These are phyloP conservation scores for Acestrorhynchus altus DNA, from an alignment of 2,797 vertebrate species.

Conservation along the genomic window DNA sequence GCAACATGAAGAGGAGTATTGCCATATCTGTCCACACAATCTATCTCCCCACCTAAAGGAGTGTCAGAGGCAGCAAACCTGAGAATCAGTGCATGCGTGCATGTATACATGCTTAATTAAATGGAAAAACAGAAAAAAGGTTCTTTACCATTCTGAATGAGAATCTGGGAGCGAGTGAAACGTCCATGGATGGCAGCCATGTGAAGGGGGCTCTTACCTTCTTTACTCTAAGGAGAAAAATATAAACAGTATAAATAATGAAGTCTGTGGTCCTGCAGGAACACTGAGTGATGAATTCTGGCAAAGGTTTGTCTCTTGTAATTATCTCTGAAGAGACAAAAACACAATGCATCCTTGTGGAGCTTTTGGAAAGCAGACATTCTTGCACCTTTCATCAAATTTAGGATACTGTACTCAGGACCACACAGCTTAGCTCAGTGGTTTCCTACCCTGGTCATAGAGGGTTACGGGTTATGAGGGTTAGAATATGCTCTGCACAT, in stretches of 20 bases:
- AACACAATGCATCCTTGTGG: too few species aligned
- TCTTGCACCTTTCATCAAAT: too few species aligned
- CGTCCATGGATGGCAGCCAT: conserved; percentile 99
- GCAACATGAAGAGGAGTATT: conserved; percentile 99
- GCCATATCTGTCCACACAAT: conserved; percentile 97
- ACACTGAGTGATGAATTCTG: neutral
- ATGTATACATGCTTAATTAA: neutral
- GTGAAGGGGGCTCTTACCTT: conserved; percentile 98
- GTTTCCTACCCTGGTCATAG: too few species aligned
- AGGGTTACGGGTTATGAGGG: too few species aligned
- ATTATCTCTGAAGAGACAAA: neutral
- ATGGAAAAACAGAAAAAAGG: neutral
- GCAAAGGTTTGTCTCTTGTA: neutral
- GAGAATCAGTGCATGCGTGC: neutral
- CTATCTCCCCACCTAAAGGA: conserved; percentile 91
- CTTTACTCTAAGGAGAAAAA: conserved; percentile 85
- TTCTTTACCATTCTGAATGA: conserved; percentile 93
- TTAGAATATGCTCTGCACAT: too few species aligned
- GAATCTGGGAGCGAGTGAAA: conserved; percentile 98
- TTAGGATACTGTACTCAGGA: too few species aligned
- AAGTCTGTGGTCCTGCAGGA: neutral
- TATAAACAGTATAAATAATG: conserved; percentile 6
- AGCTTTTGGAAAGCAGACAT: too few species aligned
- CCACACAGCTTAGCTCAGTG: too few species aligned
- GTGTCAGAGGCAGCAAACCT: neutral